Evolutionary conservation across 2,113 vertebrate species (phyloP), one percentile per base, ranked within the genome.

Genomic region (Budorcas taxicolor): DNA sequence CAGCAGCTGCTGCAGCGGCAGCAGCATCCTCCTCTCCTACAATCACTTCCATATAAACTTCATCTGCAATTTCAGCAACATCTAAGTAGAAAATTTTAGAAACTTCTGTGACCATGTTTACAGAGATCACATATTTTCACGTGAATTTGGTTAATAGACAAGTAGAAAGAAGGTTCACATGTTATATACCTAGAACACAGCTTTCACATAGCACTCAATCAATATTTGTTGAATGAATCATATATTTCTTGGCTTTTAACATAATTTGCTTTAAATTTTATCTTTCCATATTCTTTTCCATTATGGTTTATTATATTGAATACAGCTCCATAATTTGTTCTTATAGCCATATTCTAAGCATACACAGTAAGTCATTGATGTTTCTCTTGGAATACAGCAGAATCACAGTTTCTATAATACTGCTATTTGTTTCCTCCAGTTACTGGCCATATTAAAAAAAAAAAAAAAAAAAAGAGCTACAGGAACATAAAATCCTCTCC

Each of bases 1-100:
- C 99, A 47, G 99, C 99, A 0, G 98, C 96, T 0, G 97, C 97
- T 0, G 97, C 98, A 0, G 97, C 98, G 0, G 97, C 98, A 0
- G 98, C 97, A 0, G 98, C 99, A 97, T 99, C 99, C 90, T 99
- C 99, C 57, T 99, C 99, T 95, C 99, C 99, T 97, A 99, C 99
- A 94, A 99, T 99, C 98, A 99, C 99, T 98, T 99, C 99, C 99
- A 99, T 99, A 98, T 99, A 99, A 93, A 99, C 99, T 98, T 99
- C 99, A 97, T 99, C 99, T 76, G 99, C 99, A 94, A 99, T 99
- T 99, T 99, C 99, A 60, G 99, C 99, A 97, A 99, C 99, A 98
- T 99, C 99, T 99, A 98, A 94, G 93, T 92, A 98, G 97, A 98
- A 98, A 98, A 98, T 96, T 96, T 96, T n/a, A 83, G 92, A 91